A percentile compares a stretch with the other conserved stretches of the same genome.
Evolutionary conservation across 2,888 invertebrate species (phyloP).

Genomic region (Papilio elwesi): DNA sequence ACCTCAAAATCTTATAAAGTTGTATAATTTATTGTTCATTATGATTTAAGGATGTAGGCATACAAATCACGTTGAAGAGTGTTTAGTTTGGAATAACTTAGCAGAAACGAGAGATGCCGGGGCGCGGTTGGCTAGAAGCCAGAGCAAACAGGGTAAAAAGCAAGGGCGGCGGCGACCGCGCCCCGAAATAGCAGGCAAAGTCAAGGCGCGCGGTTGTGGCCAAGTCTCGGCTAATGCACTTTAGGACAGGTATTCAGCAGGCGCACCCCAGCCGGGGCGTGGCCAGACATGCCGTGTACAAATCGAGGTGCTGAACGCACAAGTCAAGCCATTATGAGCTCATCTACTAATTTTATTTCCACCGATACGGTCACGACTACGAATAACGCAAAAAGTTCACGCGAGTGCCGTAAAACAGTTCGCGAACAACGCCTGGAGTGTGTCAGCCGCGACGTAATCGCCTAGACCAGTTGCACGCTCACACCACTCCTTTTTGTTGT

Average conservation of each 20-base stretch:
- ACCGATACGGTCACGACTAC: constrained; percentile 9
- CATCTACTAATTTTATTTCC: constrained; percentile 41
- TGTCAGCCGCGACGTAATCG: constrained; percentile 40
- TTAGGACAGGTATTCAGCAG: constrained; percentile 37
- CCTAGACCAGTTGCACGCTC: constrained; percentile 13
- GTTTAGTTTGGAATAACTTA: constrained; percentile 31
- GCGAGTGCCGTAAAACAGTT: constrained; percentile 45
- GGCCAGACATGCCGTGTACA: constrained; percentile 52
- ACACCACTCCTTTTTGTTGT: constrained; percentile 27
- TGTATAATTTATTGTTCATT: constrained; percentile 2
- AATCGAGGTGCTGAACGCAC: constrained; percentile 39
- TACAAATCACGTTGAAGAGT: constrained; percentile 53
- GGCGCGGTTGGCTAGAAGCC: constrained; percentile 76
- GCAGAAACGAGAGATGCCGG: constrained; percentile 61
- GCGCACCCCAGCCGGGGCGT: constrained; percentile 52
- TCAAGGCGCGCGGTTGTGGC: constrained; percentile 73
- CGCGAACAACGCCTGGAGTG: constrained; percentile 45
- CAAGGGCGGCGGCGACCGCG: constrained; percentile 75
- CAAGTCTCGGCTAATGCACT: constrained; percentile 34
- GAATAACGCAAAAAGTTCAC: constrained; percentile 50
- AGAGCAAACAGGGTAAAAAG: constrained; percentile 83
- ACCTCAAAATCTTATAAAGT: not conserved
- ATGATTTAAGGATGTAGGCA: not conserved
- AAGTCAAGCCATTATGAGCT: constrained; percentile 41
- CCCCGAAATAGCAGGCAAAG: constrained; percentile 82